A percentile compares a stretch with the other conserved stretches of the same genome.
Conservation (phyloP, 2,113 vertebrate species). For the Oplegnathus fasciatus region DNA sequence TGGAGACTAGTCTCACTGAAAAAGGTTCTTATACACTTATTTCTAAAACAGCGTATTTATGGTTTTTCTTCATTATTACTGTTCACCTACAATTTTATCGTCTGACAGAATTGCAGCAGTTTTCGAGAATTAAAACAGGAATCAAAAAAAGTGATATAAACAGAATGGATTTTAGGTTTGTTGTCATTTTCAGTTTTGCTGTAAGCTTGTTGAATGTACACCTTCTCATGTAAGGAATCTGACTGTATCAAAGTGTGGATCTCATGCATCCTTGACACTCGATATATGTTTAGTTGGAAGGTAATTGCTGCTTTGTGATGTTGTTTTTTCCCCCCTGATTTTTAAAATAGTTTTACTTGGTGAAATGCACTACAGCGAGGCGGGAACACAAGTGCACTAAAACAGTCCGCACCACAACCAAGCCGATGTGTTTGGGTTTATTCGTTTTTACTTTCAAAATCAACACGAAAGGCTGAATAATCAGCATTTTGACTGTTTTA, state of each 20-base stretch:
- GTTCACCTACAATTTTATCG: conserved; percentile 45
- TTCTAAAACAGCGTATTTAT: conserved; percentile 74
- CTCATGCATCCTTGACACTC: conserved; percentile 61
- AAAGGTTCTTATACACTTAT: conserved; percentile 52
- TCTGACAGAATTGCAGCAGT: conserved; percentile 49
- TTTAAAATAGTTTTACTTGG: conserved; percentile 44
- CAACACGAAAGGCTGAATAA: too few species aligned
- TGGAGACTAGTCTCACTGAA: not conserved
- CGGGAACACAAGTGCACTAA: conserved; percentile 78
- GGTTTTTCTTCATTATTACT: conserved; percentile 54
- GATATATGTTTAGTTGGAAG: conserved; percentile 79
- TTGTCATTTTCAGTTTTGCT: conserved; percentile 30
- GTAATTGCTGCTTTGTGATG: conserved; percentile 88
- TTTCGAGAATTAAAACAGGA: conserved; percentile 36
- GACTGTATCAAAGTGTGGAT: conserved; percentile 33
- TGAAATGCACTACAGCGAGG: conserved; percentile 89
- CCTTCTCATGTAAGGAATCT: conserved; percentile 50
- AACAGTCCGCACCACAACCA: not conserved
- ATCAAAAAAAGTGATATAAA: conserved; percentile 20
- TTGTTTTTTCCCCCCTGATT: conserved; percentile 2
- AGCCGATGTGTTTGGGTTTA: not conserved
- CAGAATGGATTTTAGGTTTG: conserved; percentile 23
- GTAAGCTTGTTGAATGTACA: conserved; percentile 76
- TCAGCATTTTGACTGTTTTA: not conserved
- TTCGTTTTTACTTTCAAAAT: not conserved